phyloP scores from a whole-genome alignment of 2,888 invertebrate genomes.

The Cheilosia scutellata region DNA sequence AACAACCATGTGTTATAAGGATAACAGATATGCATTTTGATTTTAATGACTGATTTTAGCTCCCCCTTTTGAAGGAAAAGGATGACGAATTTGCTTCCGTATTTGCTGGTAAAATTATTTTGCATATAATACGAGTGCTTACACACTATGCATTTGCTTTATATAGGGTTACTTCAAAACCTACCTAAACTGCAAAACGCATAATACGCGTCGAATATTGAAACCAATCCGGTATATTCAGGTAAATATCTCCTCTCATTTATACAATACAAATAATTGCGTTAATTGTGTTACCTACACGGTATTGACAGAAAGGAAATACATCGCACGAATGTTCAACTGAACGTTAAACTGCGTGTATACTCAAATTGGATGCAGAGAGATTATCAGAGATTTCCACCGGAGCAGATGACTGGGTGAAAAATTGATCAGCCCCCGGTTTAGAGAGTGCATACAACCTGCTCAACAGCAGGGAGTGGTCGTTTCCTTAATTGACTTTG shows the following conservation, averaged over 20 bases:
- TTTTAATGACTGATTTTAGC: too few relatives aligned
- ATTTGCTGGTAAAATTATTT: slow-evolving; percentile 4
- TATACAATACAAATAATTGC: slow-evolving; percentile 28
- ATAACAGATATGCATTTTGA: too few relatives aligned
- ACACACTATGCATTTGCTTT: neutral
- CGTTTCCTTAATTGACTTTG: slow-evolving; percentile 5
- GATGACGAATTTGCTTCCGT: slow-evolving; percentile 11
- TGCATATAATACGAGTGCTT: neutral
- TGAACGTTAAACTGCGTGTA: neutral
- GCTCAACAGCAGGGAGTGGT: neutral
- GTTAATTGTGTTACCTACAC: slow-evolving; percentile 9
- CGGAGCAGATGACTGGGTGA: neutral
- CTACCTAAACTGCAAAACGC: slow-evolving; percentile 1
- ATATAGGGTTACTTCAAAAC: neutral
- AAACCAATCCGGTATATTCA: slow-evolving; percentile 10
- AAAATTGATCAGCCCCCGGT: neutral
- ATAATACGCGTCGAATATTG: slow-evolving; percentile 32
- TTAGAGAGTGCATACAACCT: neutral
- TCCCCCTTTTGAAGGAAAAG: neutral
- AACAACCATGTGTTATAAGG: too few relatives aligned
- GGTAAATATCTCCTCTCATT: neutral
- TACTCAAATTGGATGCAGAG: neutral
- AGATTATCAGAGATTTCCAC: slow-evolving; percentile 1
- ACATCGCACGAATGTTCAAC: neutral
- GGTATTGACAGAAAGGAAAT: neutral